A percentile compares a stretch with the other conserved stretches of the same genome.
phyloP scores from a whole-genome alignment of 2,888 invertebrate species.

The Apodemia zela region DNA sequence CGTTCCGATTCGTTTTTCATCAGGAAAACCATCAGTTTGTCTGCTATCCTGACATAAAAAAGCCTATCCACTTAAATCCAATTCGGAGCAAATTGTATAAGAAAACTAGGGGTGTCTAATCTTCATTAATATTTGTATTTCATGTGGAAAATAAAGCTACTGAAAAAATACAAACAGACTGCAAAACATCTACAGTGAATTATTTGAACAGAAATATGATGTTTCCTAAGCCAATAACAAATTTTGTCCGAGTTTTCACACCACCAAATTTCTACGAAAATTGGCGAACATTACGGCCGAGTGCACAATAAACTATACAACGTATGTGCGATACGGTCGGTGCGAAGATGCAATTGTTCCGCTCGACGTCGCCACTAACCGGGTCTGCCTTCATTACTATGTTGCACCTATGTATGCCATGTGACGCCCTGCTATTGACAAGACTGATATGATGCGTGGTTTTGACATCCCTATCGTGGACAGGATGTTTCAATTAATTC shows the following conservation, averaged over 20 bases:
- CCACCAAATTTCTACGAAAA: constrained; percentile 27
- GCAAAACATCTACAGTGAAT: background rate
- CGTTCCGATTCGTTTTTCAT: too few species aligned
- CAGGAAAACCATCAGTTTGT: too few species aligned
- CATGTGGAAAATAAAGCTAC: too few species aligned
- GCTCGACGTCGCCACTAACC: constrained; percentile 71
- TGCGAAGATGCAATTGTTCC: constrained; percentile 78
- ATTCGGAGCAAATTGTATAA: too few species aligned
- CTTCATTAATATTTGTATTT: too few species aligned
- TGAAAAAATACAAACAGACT: too few species aligned
- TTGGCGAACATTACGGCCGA: constrained; percentile 26
- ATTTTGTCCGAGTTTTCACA: constrained; percentile 28
- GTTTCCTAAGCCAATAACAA: constrained; percentile 22
- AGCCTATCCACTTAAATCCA: too few species aligned
- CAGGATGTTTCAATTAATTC: too few species aligned
- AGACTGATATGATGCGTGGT: background rate
- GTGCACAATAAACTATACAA: constrained; percentile 30
- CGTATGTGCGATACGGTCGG: constrained; percentile 30
- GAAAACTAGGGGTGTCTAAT: too few species aligned
- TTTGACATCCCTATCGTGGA: constrained; percentile 5
- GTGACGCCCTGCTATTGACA: constrained; percentile 19
- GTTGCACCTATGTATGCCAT: constrained; percentile 29
- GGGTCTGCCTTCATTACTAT: constrained; percentile 67
- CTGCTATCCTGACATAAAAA: too few species aligned
- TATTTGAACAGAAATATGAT: background rate